Evolutionary conservation across 2,888 invertebrate genomes (phyloP).

Genomic region (Dermolepida albohirtum): DNA sequence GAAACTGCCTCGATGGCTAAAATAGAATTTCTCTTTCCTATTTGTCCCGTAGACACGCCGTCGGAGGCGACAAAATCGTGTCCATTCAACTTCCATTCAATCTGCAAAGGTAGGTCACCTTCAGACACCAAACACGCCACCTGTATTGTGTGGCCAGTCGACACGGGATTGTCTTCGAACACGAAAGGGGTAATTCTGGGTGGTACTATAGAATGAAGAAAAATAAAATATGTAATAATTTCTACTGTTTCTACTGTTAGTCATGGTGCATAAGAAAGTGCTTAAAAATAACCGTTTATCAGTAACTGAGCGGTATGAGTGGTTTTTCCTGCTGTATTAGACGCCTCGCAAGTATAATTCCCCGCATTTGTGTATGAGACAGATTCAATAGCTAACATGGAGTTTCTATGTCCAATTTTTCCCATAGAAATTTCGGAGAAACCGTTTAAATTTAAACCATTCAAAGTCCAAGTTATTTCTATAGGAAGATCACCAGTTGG

Average conservation of each 20-base stretch:
- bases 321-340: constrained; percentile 70
- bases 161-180: constrained; percentile 73
- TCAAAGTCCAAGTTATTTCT: constrained; percentile 76
- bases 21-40: constrained; percentile 67
- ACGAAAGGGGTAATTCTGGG: constrained; percentile 75
- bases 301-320: constrained; percentile 70
- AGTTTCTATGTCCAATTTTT: constrained; percentile 71
- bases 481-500: constrained; percentile 78
- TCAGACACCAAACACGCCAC: constrained; percentile 73
- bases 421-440: constrained; percentile 66
- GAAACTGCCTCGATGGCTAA: constrained; percentile 76
- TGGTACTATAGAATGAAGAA: constrained; percentile 66
- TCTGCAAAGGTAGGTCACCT: constrained; percentile 74
- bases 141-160: constrained; percentile 73
- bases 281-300: constrained; percentile 69
- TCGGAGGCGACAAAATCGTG: constrained; percentile 57
- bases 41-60: constrained; percentile 56
- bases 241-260: background rate
- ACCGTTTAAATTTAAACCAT: constrained; percentile 62
- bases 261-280: constrained; percentile 54
- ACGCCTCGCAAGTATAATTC: constrained; percentile 73
- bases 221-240: constrained; percentile 8
- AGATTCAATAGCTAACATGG: constrained; percentile 72
- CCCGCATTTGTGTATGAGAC: constrained; percentile 72
- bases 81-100: constrained; percentile 73